Evolutionary conservation across 2,888 invertebrate species (phyloP).

Genomic region (Pseudoips prasinana): DNA sequence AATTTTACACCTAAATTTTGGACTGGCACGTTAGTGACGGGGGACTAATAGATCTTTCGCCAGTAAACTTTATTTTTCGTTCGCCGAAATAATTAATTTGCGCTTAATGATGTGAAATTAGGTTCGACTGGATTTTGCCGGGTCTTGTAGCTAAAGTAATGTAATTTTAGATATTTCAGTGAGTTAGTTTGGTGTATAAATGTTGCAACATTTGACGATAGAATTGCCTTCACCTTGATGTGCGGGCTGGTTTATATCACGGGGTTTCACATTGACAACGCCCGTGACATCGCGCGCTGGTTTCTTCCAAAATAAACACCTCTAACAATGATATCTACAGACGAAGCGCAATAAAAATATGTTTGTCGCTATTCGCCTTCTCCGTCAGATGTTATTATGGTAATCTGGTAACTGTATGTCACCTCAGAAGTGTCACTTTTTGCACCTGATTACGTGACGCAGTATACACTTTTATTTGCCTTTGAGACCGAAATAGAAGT

Average conservation of each 20-base stretch:
- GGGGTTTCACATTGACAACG: constrained; percentile 59
- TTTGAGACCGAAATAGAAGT: too few relatives aligned
- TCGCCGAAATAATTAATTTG: constrained; percentile 20
- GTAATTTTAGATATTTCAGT: constrained; percentile 36
- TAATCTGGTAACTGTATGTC: too few relatives aligned
- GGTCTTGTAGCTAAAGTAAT: constrained; percentile 16
- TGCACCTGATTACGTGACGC: too few relatives aligned
- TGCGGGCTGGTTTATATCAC: constrained; percentile 66
- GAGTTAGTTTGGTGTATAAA: constrained; percentile 65
- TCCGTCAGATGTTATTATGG: constrained; percentile 31
- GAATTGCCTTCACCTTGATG: constrained; percentile 75
- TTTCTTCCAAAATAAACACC: constrained; percentile 67
- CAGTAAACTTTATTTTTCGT: constrained; percentile 10
- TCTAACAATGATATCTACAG: constrained; percentile 63
- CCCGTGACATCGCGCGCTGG: constrained; percentile 64
- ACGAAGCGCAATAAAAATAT: constrained; percentile 55
- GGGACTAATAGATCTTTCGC: constrained; percentile 16
- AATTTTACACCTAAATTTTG: constrained; percentile 18
- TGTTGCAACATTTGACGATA: constrained; percentile 59
- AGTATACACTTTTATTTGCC: too few relatives aligned
- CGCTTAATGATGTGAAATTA: constrained; percentile 19
- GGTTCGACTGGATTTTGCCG: constrained; percentile 16
- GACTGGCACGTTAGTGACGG: constrained; percentile 18
- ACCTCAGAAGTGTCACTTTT: too few relatives aligned
- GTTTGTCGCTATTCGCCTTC: constrained; percentile 41